A percentile compares a stretch with the other conserved stretches of the same genome.
phyloP scores from a whole-genome alignment of 2,113 vertebrate genomes.

The Phrynosoma platyrhinos region DNA sequence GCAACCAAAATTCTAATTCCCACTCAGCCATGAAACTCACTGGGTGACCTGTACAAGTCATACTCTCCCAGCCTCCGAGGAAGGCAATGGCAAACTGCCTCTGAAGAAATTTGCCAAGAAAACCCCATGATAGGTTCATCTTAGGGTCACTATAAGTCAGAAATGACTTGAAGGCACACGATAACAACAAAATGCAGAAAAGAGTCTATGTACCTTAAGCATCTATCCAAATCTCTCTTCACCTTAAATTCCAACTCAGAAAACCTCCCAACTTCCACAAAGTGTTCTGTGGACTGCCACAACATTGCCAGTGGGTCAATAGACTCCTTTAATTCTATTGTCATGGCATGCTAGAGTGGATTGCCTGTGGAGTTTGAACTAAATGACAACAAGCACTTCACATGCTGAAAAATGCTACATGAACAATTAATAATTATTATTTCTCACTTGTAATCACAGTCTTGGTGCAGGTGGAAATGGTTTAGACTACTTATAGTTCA shows the following conservation, averaged over 20 bases:
- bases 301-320: not conserved
- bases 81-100: no score
- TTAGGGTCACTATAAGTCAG: not conserved
- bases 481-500: constrained; percentile 46
- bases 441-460: constrained; percentile 31
- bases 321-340: constrained; percentile 9
- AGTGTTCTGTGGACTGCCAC: constrained; percentile 1
- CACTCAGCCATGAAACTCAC: no score
- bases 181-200: not conserved
- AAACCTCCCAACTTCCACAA: not conserved
- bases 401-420: not conserved
- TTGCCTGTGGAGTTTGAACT: constrained; percentile 1
- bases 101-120: no score
- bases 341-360: not conserved
- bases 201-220: not conserved
- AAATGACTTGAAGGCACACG: no score
- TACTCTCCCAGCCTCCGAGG: no score
- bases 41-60: no score
- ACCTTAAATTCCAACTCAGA: not conserved
- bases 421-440: constrained; percentile 28
- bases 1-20: no score
- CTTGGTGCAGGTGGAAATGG: constrained; percentile 20
- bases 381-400: constrained; percentile 11
- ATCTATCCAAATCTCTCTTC: not conserved
- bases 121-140: not conserved